phyloP scores from a whole-genome alignment of 2,888 invertebrate genomes.

The Pterostichus madidus region DNA sequence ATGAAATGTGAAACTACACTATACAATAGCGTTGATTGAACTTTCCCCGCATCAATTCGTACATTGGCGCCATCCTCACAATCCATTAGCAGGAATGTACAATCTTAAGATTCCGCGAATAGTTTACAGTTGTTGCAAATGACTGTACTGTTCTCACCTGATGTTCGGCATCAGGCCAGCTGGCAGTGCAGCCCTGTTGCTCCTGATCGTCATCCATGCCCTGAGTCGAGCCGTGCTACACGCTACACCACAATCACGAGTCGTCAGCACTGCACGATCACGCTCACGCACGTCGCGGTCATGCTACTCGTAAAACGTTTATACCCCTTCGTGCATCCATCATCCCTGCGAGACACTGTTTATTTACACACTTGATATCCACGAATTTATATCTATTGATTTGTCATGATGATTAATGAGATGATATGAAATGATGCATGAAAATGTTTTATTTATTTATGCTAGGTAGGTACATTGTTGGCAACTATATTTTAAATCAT shows the following conservation, averaged over 20 bases:
- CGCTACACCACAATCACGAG: conserved; percentile 1
- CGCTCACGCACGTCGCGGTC: conserved; percentile 4
- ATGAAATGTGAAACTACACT: too few relatives aligned
- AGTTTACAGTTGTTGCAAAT: not conserved
- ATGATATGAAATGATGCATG: not conserved
- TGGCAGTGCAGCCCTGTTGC: conserved; percentile 73
- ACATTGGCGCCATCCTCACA: too few relatives aligned
- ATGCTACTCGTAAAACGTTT: conserved; percentile 9
- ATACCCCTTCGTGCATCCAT: conserved; percentile 7
- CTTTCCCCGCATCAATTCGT: too few relatives aligned
- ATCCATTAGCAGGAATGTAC: too few relatives aligned
- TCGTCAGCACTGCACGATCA: not conserved
- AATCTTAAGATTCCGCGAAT: conserved; percentile 21
- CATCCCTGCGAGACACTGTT: conserved; percentile 20
- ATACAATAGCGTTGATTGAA: too few relatives aligned
- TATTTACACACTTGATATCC: not conserved
- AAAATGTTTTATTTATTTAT: conserved; percentile 1
- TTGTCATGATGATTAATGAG: conserved; percentile 12
- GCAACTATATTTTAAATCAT: conserved; percentile 5
- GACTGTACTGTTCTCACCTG: conserved; percentile 71
- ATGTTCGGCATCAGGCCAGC: conserved; percentile 74
- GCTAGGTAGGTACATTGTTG: not conserved
- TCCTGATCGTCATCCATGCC: conserved; percentile 70
- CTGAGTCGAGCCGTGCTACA: conserved; percentile 3
- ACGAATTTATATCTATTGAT: not conserved